Evolutionary conservation across 2,113 vertebrate genomes (phyloP).

Genomic region (Rissa tridactyla): DNA sequence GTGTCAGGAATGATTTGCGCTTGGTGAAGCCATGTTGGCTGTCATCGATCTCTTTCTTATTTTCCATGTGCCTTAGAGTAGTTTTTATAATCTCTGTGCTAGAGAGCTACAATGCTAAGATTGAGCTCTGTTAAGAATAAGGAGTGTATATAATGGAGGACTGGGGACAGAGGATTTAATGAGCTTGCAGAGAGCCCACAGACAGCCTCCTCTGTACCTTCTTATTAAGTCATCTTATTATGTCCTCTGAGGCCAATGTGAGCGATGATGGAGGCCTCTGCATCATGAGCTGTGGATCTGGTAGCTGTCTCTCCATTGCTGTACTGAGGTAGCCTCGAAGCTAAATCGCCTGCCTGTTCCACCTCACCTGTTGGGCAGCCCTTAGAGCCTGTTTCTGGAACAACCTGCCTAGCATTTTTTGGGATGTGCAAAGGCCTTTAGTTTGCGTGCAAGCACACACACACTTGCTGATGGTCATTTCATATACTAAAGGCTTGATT

Average conservation of each 20-base stretch:
- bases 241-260: neutral
- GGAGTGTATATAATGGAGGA: neutral
- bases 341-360: neutral
- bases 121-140: neutral
- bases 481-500: neutral
- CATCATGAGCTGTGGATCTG: neutral
- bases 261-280: neutral
- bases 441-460: fast-evolving
- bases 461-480: neutral
- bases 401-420: neutral
- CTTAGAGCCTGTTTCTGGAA: neutral
- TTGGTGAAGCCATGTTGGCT: too few relatives aligned
- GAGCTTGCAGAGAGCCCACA: neutral
- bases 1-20: too few relatives aligned
- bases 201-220: neutral
- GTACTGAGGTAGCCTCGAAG: neutral
- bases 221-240: neutral
- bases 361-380: neutral
- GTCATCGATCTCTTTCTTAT: too few relatives aligned
- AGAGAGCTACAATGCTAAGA: too few relatives aligned
- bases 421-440: neutral
- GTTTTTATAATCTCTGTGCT: too few relatives aligned
- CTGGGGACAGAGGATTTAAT: neutral
- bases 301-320: neutral
- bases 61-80: too few relatives aligned